These are phyloP conservation scores for Anisognathus igniventris DNA, from an alignment of 2,797 vertebrate species.

Conservation along the genomic window DNA sequence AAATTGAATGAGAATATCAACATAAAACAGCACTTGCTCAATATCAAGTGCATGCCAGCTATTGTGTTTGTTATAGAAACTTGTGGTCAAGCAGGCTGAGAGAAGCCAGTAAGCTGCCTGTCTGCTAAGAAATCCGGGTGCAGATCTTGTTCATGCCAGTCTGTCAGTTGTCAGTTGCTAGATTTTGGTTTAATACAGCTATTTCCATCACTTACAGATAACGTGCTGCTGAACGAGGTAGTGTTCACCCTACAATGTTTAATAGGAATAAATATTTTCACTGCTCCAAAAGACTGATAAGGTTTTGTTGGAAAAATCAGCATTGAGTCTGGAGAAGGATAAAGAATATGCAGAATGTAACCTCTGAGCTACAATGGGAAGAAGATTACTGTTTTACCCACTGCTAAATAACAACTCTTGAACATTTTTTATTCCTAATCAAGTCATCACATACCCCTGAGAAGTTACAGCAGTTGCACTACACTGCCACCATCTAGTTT, in stretches of 20 bases:
- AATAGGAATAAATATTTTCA: background rate
- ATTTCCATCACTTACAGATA: background rate
- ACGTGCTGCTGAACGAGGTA: background rate
- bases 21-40: conserved; percentile 10
- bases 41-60: background rate
- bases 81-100: conserved; percentile 1
- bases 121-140: background rate
- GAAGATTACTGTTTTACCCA: background rate
- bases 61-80: conserved; percentile 34
- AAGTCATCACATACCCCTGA: background rate
- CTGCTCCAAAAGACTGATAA: background rate
- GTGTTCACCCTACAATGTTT: background rate
- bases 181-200: background rate
- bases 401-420: background rate
- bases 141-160: background rate
- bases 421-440: background rate
- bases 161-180: background rate
- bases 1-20: conserved; percentile 55
- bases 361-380: background rate
- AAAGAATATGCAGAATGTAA: background rate
- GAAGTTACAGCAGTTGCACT: background rate
- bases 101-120: background rate
- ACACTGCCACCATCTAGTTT: background rate
- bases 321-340: background rate
- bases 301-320: background rate